Evolutionary conservation across 2,113 vertebrate species (phyloP).

Genomic region (Barbus barbus): DNA sequence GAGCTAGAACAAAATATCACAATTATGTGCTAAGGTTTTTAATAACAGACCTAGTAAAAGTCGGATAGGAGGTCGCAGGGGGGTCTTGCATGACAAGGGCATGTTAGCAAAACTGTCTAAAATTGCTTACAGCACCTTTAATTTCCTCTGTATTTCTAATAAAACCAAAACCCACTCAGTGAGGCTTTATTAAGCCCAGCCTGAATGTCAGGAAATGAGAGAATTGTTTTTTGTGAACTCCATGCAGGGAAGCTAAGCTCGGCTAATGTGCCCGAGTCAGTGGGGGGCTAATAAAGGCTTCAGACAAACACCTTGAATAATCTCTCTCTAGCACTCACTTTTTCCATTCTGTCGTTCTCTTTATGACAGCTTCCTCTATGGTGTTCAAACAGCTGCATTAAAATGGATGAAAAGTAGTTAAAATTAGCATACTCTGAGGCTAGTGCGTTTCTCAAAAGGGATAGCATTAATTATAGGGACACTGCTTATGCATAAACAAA

Average conservation of each 20-base stretch:
- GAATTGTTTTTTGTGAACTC: slow-evolving; percentile 2
- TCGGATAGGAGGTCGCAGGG: neutral
- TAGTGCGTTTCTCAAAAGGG: neutral
- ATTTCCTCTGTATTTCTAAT: slow-evolving; percentile 10
- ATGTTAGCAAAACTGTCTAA: neutral
- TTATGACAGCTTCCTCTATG: neutral
- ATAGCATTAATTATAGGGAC: neutral
- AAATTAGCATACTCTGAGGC: neutral
- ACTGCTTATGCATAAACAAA: slow-evolving; percentile 14
- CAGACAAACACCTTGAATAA: slow-evolving; percentile 32
- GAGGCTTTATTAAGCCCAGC: slow-evolving; percentile 27
- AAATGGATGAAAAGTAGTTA: slow-evolving; percentile 11
- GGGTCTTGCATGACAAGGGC: neutral
- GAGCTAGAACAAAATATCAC: neutral
- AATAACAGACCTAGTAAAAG: neutral
- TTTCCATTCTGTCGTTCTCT: neutral
- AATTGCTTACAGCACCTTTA: slow-evolving; percentile 10
- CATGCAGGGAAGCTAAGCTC: slow-evolving; percentile 15
- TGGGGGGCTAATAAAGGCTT: slow-evolving; percentile 38
- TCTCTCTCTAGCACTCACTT: neutral
- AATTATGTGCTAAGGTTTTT: neutral
- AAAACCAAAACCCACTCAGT: slow-evolving; percentile 19
- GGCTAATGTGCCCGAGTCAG: slow-evolving; percentile 26
- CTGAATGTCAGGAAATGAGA: slow-evolving; percentile 21
- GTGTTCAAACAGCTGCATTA: slow-evolving; percentile 1